Evolutionary conservation across 53 echinoderm and acorn worm species (phyloP), one percentile per base, ranked within the genome.

Genomic region (Actinopyga echinites): DNA sequence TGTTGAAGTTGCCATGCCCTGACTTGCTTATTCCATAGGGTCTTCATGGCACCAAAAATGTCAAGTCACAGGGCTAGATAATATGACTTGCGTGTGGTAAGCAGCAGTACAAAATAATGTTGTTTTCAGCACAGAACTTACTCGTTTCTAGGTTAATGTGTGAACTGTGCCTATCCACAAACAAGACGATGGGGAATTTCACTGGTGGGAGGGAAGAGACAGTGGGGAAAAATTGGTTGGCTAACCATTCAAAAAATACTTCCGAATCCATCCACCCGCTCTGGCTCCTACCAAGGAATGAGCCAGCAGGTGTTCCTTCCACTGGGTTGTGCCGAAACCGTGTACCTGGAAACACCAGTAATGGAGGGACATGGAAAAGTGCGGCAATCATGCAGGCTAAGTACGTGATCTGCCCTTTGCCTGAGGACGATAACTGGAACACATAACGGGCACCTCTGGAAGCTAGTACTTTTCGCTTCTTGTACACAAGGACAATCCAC

Each of bases 261-360:
- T n/a, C n/a, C n/a, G n/a, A n/a, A 63, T 89, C 60, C 0, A 89
- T 85, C 89, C 85, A 89, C 1, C 89, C 85, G 53, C 57, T 85
- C 5, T 26, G 56, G 15, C 67, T 69, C 84, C 56, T 67, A 32
- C 58, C 58, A 4, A 58, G 25, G 10, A 58, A 58, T 4, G 58
- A 58, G 5, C 58, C 58, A 3, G 4, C 3, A 4, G 25, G 58
- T 22, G 58, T 9, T 22, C 58, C 58, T 58, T 25, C 5, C 10
- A 58, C 3, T 58, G 58, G 58, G 58, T 58, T 9, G 10, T 58
- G 8, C 25, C 10, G 3, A 25, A 58, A 58, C 5, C 58, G 58
- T 5, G 8, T 25, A 4, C 58, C 58, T 21, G 58, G 58, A 9
- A 58, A 58, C 3, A 58, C 8, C 3, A 58, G 58, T 5, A 58